A percentile compares a stretch with the other conserved stretches of the same genome.
Evolutionary conservation across 2,888 invertebrate genomes (phyloP).

Genomic region (Agrilus mali): DNA sequence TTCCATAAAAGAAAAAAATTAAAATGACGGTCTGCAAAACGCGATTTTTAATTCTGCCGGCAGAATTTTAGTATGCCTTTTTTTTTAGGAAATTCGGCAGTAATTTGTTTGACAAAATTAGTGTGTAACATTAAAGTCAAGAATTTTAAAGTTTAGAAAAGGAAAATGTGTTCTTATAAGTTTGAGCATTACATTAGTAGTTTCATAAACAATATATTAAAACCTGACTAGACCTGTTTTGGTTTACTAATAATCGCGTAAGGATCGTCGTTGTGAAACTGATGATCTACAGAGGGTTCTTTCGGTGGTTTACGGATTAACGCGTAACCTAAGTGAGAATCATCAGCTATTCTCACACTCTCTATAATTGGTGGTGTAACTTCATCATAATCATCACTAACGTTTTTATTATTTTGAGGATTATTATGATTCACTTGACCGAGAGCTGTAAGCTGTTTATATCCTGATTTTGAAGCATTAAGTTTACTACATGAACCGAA

Average conservation of each 20-base stretch:
- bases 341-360: constrained; percentile 61
- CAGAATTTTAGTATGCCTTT: too few relatives aligned
- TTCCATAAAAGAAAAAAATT: too few relatives aligned
- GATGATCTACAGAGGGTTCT: constrained; percentile 47
- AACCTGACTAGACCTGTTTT: constrained; percentile 56
- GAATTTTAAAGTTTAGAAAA: too few relatives aligned
- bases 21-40: too few relatives aligned
- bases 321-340: constrained; percentile 70
- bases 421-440: constrained; percentile 16
- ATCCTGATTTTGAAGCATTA: constrained; percentile 48
- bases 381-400: constrained; percentile 65
- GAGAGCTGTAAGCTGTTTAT: constrained; percentile 57
- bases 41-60: too few relatives aligned
- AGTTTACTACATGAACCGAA: constrained; percentile 63
- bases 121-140: too few relatives aligned
- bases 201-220: constrained; percentile 3
- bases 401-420: constrained; percentile 14
- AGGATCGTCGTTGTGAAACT: constrained; percentile 61
- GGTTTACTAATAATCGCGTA: constrained; percentile 78
- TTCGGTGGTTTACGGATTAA: constrained; percentile 55
- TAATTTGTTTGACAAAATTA: too few relatives aligned
- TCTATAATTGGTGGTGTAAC: constrained; percentile 53
- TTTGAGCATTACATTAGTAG: constrained; percentile 3
- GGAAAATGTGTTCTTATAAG: constrained; percentile 3
- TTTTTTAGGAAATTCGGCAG: too few relatives aligned